Conservation (phyloP, 2,113 vertebrate genomes). For the Rhabdornis inornatus region DNA sequence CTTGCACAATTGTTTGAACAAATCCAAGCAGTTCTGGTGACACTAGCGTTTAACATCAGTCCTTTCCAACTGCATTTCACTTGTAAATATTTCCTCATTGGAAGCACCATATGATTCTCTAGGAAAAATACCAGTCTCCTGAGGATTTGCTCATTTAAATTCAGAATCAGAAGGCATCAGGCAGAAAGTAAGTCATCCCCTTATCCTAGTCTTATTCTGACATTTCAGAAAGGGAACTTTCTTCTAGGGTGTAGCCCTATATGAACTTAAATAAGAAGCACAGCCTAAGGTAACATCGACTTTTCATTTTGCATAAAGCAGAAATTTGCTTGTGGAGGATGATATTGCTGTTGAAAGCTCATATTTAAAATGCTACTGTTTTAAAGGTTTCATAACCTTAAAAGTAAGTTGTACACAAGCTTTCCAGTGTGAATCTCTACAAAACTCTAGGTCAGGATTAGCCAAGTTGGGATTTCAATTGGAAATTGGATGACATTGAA, state of each 20-base stretch:
- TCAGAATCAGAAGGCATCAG: constrained; percentile 25
- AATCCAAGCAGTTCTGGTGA: background rate
- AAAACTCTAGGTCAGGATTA: background rate
- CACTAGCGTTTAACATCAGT: background rate
- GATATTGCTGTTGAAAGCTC: background rate
- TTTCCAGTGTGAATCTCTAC: background rate
- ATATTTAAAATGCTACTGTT: background rate
- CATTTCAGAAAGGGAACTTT: constrained; percentile 39
- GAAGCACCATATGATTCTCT: background rate
- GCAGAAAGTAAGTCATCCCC: constrained; percentile 41
- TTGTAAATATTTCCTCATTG: constrained; percentile 42
- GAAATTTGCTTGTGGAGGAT: background rate
- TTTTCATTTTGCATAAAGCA: constrained; percentile 30
- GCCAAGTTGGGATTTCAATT: background rate
- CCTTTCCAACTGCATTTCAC: background rate
- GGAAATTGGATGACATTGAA: background rate
- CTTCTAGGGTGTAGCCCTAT: constrained; percentile 4
- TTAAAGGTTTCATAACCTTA: background rate
- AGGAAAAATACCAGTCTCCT: constrained; percentile 48
- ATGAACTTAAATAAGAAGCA: background rate
- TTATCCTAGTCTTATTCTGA: constrained; percentile 20
- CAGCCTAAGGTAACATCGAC: background rate
- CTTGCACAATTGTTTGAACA: background rate
- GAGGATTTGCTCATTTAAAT: constrained; percentile 55
- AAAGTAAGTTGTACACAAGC: background rate